phyloP scores from a whole-genome alignment of 2,113 vertebrate species.

The Pungitius pungitius region DNA sequence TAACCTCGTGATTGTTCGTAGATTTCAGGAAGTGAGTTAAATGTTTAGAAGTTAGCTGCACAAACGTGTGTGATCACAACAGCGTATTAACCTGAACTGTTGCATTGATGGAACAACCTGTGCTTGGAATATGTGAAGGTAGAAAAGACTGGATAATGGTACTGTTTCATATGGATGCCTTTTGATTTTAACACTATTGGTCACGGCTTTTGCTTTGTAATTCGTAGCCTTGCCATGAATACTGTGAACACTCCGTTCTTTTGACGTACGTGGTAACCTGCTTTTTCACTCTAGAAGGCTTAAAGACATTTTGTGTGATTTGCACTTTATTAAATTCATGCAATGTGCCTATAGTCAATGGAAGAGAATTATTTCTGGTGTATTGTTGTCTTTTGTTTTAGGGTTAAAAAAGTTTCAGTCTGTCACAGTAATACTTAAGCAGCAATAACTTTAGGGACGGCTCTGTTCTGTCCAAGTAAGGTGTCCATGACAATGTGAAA shows the following conservation, averaged over 20 bases:
- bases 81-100: conserved; percentile 14
- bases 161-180: conserved; percentile 48
- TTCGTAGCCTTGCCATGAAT: conserved; percentile 45
- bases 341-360: conserved; percentile 66
- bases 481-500: neutral
- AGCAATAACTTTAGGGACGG: neutral
- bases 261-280: conserved; percentile 39
- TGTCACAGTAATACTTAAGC: neutral
- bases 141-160: neutral
- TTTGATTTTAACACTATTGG: conserved; percentile 49
- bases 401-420: neutral
- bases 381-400: conserved; percentile 42
- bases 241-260: conserved; percentile 22
- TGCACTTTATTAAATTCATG: conserved; percentile 79
- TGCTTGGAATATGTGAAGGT: conserved; percentile 28
- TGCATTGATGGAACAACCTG: conserved; percentile 20
- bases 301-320: conserved; percentile 70
- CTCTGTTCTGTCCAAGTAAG: neutral
- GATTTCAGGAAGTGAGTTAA: conserved; percentile 43
- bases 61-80: conserved; percentile 22
- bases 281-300: conserved; percentile 53
- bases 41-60: conserved; percentile 46
- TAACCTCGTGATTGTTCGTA: conserved; percentile 58
- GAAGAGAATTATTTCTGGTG: conserved; percentile 33
- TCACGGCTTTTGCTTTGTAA: conserved; percentile 55